Percentiles rank a stretch among this genome's conserved stretches.
Conservation (phyloP, 2,888 invertebrate genomes). For the Luperina testacea region DNA sequence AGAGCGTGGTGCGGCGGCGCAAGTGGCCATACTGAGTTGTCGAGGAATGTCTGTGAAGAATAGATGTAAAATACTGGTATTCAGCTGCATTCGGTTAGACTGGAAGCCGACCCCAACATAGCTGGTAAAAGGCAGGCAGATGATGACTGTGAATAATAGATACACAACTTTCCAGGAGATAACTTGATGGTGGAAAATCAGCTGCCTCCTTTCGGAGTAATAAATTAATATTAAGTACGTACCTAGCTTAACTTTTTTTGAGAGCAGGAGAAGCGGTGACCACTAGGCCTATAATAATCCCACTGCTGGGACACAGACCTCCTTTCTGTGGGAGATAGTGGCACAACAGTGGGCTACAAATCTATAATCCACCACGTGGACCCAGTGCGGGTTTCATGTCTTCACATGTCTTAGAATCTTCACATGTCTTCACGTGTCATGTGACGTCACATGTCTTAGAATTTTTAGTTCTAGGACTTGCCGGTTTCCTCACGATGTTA, state of each 20-base stretch:
- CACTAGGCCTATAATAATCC: background rate
- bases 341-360: background rate
- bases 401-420: background rate
- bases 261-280: too few species aligned
- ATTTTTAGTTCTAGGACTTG: background rate
- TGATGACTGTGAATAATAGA: background rate
- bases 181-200: background rate
- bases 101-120: too few species aligned
- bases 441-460: background rate
- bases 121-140: too few species aligned
- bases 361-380: background rate
- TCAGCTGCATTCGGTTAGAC: too few species aligned
- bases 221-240: background rate
- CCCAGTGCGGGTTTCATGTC: background rate
- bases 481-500: background rate
- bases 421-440: too few species aligned
- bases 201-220: background rate
- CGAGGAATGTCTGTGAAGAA: background rate
- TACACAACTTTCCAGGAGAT: background rate
- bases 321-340: background rate
- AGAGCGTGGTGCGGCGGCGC: conserved; percentile 71
- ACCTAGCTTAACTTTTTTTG: too few species aligned
- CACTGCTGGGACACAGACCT: background rate
- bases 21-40: background rate
- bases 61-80: background rate